Evolutionary conservation across 1,140 invertebrate species (phyloP), one percentile per base, ranked within the genome.

Genomic region (Ceratina japonica): DNA sequence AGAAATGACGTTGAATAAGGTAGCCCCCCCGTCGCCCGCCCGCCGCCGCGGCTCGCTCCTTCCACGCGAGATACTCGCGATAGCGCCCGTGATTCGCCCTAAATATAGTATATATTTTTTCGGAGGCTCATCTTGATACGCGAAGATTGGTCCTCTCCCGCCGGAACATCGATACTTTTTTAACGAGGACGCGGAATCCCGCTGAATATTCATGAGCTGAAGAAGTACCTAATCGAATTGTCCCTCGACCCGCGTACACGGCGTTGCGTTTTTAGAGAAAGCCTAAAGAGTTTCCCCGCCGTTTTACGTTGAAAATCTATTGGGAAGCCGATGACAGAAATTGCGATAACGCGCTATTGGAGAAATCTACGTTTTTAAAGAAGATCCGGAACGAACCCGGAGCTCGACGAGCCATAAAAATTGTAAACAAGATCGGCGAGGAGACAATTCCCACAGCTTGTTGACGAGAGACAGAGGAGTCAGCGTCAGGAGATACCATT

Each of bases 1-100:
- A 85, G 83, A 85, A 85, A 79, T 81, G 84, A 85, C 83, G 84
- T 79, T 85, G 83, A 85, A 85, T 85, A 85, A 75, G 52, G 72
- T 66, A 44, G 49, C n/a, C 12, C 71, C 27, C 5, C 44, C 18
- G 0, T n/a, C 49, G 13, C 58, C 8, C 24, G 5, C 49, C 63
- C 69, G 71, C 68, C 82, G 79, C 75, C 27, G 27, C 4, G 27
- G 2, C 27, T 31, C 27, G 27, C 27, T 31, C 27, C 1, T 82
- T 82, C 71, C 74, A 64, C 65, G 71, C 75, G 58, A 82, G 79
- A 85, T 81, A 81, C 58, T 72, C 66, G 77, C 61, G 79, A 85
- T 82, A 79, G 49, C 75, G 69, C 58, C 63, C 63, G 44, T 54
- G 54, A 78, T 71, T 64, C 74, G 37, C 66, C 58, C 65, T 24